Conservation (phyloP, 2,113 vertebrate genomes). For the Mobula hypostoma region DNA sequence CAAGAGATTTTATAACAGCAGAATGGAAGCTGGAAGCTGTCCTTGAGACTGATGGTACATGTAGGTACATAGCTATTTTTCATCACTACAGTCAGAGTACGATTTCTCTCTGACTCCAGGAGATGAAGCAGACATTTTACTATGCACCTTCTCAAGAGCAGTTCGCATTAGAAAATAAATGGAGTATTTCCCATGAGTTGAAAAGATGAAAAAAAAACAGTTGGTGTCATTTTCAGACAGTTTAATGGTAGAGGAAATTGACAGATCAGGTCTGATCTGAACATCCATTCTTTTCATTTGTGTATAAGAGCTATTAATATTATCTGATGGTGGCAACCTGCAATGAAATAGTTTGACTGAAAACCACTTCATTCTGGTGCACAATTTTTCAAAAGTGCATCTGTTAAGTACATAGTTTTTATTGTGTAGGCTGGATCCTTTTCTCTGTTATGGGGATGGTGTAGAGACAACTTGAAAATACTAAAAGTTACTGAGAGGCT, state of each 20-base stretch:
- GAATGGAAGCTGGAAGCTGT: too few species aligned
- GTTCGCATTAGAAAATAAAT: too few species aligned
- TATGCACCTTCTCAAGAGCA: neutral
- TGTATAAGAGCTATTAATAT: neutral
- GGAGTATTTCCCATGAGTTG: neutral
- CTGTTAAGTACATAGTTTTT: neutral
- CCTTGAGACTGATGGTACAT: too few species aligned
- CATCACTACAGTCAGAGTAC: too few species aligned
- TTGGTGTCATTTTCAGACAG: neutral
- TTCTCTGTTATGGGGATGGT: neutral
- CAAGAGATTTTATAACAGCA: too few species aligned
- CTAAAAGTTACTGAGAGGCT: too few species aligned
- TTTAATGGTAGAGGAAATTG: neutral
- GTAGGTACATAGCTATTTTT: too few species aligned
- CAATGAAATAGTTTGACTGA: neutral
- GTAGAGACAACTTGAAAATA: too few species aligned
- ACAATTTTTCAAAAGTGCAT: neutral
- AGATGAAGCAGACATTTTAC: neutral
- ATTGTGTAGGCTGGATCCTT: neutral
- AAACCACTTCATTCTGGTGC: neutral
- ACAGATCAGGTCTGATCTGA: neutral
- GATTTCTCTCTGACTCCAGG: neutral
- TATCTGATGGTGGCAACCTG: neutral
- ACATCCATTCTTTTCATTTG: too few species aligned
- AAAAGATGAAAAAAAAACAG: neutral